These are phyloP conservation scores for Drosophila trapezifrons DNA, from an alignment of 1,140 invertebrate genomes.

Conservation along the genomic window DNA sequence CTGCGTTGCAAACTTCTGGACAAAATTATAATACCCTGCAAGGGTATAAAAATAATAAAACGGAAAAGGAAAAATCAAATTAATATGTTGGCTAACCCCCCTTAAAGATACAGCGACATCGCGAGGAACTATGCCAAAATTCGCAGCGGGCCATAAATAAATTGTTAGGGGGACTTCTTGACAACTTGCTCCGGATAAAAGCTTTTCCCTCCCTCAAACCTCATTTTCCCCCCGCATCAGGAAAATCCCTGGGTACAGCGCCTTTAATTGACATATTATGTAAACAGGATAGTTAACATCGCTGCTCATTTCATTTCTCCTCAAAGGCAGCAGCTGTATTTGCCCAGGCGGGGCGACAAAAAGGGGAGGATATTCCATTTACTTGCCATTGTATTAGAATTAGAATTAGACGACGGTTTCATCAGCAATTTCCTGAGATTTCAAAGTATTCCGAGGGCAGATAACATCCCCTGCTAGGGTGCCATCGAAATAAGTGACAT, in stretches of 20 bases:
- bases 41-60: too few species aligned
- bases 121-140: slow-evolving; percentile 36
- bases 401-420: neutral
- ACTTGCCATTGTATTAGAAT: slow-evolving; percentile 8
- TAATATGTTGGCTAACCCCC: slow-evolving; percentile 44
- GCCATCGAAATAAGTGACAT: neutral
- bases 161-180: slow-evolving; percentile 2
- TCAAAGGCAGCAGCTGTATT: slow-evolving; percentile 32
- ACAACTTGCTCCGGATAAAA: slow-evolving; percentile 21
- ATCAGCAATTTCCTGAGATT: neutral
- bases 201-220: slow-evolving; percentile 14
- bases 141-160: slow-evolving; percentile 44
- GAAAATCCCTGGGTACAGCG: slow-evolving; percentile 14
- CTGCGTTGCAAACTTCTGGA: too few species aligned
- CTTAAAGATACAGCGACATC: slow-evolving; percentile 17
- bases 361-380: slow-evolving; percentile 24
- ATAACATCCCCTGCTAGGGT: neutral
- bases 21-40: too few species aligned
- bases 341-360: slow-evolving; percentile 18
- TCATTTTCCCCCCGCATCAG: slow-evolving; percentile 1
- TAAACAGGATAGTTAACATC: slow-evolving; percentile 78
- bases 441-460: too few species aligned
- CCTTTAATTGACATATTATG: slow-evolving; percentile 77
- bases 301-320: slow-evolving; percentile 39
- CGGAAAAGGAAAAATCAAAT: slow-evolving; percentile 35